Conservation (phyloP, 2,888 invertebrate species). For the Chromoteleia sp. region DNA sequence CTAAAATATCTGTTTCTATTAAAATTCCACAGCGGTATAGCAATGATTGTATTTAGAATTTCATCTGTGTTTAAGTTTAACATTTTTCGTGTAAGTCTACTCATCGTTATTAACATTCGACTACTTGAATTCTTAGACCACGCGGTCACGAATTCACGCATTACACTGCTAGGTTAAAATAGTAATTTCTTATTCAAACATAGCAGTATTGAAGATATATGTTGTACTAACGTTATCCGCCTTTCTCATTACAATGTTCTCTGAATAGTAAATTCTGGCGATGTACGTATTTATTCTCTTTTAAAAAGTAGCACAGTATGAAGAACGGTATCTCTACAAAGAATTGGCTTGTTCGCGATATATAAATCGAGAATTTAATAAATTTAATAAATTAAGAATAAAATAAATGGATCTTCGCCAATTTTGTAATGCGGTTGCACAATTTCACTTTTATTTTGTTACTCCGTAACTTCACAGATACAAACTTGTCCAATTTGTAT, state of each 20-base stretch:
- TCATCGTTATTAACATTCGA: constrained; percentile 21
- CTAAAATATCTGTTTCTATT: constrained; percentile 16
- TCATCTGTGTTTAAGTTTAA: constrained; percentile 14
- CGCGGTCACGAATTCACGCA: constrained; percentile 37
- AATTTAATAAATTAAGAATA: too few relatives aligned
- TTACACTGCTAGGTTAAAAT: constrained; percentile 46
- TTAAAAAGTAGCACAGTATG: constrained; percentile 30
- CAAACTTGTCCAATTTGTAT: background rate
- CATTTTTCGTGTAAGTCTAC: constrained; percentile 28
- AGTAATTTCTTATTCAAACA: constrained; percentile 61
- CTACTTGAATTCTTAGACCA: constrained; percentile 1
- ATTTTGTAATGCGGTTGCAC: background rate
- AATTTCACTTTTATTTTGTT: background rate
- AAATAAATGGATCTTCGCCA: constrained; percentile 15
- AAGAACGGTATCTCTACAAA: constrained; percentile 25
- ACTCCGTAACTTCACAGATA: background rate
- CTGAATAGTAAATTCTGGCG: constrained; percentile 40
- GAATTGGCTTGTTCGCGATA: constrained; percentile 11
- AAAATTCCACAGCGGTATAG: constrained; percentile 10
- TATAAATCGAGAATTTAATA: constrained; percentile 8
- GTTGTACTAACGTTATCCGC: constrained; percentile 33
- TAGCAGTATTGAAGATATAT: constrained; percentile 44
- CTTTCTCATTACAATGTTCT: constrained; percentile 41
- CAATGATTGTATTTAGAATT: constrained; percentile 26
- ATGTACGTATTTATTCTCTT: constrained; percentile 43